Base-by-base conservation (phyloP, 2,888 invertebrate genomes). In the Tillus elongatus region DNA sequence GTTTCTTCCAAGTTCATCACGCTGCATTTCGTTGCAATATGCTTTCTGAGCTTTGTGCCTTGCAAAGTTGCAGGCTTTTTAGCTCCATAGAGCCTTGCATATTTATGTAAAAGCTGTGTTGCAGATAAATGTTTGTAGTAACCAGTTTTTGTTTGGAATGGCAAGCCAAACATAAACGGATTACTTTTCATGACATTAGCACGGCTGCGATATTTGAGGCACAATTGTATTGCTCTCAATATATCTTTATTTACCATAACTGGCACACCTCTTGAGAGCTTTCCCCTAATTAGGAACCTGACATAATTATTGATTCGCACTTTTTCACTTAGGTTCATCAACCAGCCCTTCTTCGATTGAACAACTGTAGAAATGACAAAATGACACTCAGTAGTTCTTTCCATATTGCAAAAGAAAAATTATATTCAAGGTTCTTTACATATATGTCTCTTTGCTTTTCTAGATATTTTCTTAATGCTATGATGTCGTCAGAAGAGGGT, bases 41-140 rank as follows among this genome's bases (percentile, higher is more conserved):
- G 19, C n/a, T 34, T 34, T 10, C 34, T 34, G 3, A 34, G 10
- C 27, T 6, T 12, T 4, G 34, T 34, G 2, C 24, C 34, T 12
- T 27, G 6, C 8, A 34, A 10, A 13, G 34, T 34, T 4, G 13
- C 9, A 3, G 26, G 26, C 2, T 34, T 34, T 12, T 27, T 14
- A 4, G 34, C 34, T 3, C 34, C 34, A 27, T 27, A 34, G 8
- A 13, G 6, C 14, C 11, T 27, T 11, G 27, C 3, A 10, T 15
- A 32, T 15, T 16, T 32, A 3, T 10, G 15, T 8, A 32, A 13
- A n/a, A 32, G 13, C 6, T 4, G 9, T 16, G 34, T 34, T 3
- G 34, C 34, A 3, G 27, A 34, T 3, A 34, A 12, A 13, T 34
- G 34, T 4, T 12, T 24, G 13, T 30, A 11, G 2, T 9, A 9